Percentiles rank a stretch among this genome's conserved stretches.
phyloP scores from a whole-genome alignment of 2,888 invertebrate species.

The Dasypogon diadema region DNA sequence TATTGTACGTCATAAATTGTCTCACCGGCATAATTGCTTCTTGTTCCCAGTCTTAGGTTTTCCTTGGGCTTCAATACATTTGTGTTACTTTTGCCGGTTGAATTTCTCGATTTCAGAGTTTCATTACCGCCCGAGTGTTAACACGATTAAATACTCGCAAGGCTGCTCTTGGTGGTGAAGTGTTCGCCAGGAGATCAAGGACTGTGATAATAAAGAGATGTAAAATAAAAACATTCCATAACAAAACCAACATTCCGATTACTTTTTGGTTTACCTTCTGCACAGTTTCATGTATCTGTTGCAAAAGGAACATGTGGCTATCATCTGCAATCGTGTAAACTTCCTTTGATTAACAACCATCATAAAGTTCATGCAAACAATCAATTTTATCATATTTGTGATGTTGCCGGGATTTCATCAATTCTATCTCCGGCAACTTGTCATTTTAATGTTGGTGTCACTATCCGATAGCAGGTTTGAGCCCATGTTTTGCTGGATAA shows the following conservation, averaged over 20 bases:
- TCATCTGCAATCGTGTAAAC: conserved; percentile 10
- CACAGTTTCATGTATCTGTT: not conserved
- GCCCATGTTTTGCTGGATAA: too few relatives aligned
- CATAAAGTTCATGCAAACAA: conserved; percentile 35
- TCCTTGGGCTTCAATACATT: not conserved
- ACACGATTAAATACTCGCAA: conserved; percentile 46
- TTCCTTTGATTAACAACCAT: conserved; percentile 15
- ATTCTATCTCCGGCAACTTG: conserved; percentile 22
- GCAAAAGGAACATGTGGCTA: not conserved
- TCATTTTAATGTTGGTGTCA: conserved; percentile 25
- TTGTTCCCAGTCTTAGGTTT: conserved; percentile 47
- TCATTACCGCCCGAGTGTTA: conserved; percentile 40
- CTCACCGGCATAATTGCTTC: conserved; percentile 61
- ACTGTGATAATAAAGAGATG: conserved; percentile 30
- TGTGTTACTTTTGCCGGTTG: conserved; percentile 15
- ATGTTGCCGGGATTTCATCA: conserved; percentile 20
- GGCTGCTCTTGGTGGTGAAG: conserved; percentile 7
- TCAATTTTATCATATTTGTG: conserved; percentile 22
- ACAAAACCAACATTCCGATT: conserved; percentile 18
- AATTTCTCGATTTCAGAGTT: conserved; percentile 38
- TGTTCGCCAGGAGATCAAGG: conserved; percentile 37
- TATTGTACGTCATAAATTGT: conserved; percentile 65
- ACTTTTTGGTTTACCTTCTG: conserved; percentile 19
- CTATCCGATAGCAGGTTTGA: too few relatives aligned
- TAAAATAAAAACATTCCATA: conserved; percentile 1